Evolutionary conservation across 2,888 invertebrate species (phyloP), one percentile per base, ranked within the genome.

Genomic region (Orthosia incerta): DNA sequence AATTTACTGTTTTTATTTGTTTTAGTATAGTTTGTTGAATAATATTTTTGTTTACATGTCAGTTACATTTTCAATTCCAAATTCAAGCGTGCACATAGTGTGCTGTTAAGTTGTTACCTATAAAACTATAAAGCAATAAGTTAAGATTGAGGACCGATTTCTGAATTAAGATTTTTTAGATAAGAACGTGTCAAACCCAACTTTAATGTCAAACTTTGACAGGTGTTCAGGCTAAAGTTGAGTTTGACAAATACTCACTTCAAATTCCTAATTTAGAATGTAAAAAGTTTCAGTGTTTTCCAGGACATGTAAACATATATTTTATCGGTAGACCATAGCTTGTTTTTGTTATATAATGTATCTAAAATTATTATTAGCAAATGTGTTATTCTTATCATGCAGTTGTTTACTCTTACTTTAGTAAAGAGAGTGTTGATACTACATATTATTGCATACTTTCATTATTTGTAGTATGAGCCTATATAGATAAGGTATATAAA

Each of bases 341-440:
- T 15, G n/a, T 50, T 61, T 20, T 13, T 57, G 18, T 62, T 64
- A 31, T 68, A 61, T 50, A 53, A 57, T 80, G 64, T 71, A 56
- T 48, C 26, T 26, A 9, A 1, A 39, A 39, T 39, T 77, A 62
- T 53, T 26, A 53, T 64, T 67, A 64, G 76, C 31, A 53, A 67
- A 76, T 50, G 46, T 57, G 9, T 65, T 26, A 16, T 64, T 57
- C 39, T 72, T 80, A 72, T 81, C 81, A 65, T 59, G 4, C 45
- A 57, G 56, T 56, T 50, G 59, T 80, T 64, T 20, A 59, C 26
- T 56, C 13, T 18, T 16, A 72, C 26, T 64, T 20, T 59, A 55
- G 50, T 20, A 7, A 12, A 53, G 65, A 64, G 45, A 63, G 55
- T 45, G 57, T 66, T 57, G 53, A 57, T 65, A 18, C 46, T 59